Evolutionary conservation across 2,888 invertebrate genomes (phyloP).

Genomic region (Tachina fera): DNA sequence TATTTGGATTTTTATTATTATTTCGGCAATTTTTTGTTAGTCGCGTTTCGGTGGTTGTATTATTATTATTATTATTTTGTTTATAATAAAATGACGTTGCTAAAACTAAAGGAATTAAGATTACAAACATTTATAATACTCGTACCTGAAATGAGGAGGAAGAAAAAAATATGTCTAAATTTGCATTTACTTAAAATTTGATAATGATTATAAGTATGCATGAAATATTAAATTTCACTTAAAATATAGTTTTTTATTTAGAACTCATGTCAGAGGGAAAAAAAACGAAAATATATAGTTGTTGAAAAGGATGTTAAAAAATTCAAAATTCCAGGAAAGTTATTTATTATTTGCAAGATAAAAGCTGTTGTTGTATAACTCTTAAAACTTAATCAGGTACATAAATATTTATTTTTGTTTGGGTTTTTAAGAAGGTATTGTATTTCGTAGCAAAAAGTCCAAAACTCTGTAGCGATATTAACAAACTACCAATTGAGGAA

Average conservation of each 20-base stretch:
- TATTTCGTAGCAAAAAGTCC: no score
- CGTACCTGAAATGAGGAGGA: neutral
- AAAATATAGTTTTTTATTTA: conserved; percentile 29
- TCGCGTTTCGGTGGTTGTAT: conserved; percentile 20
- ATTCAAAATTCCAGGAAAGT: conserved; percentile 35
- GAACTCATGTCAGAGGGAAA: neutral
- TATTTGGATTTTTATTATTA: neutral
- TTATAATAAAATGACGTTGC: conserved; percentile 56
- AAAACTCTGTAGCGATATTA: no score
- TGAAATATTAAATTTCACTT: conserved; percentile 66
- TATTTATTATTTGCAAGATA: neutral
- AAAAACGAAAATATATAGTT: neutral
- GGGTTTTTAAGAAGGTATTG: no score
- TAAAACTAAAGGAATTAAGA: conserved; percentile 39
- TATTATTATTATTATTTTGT: conserved; percentile 32
- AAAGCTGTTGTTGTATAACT: neutral
- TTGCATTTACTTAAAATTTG: conserved; percentile 46
- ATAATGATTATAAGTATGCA: conserved; percentile 34
- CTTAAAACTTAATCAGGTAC: neutral
- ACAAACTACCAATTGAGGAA: no score
- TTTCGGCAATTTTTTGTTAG: conserved; percentile 36
- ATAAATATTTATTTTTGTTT: neutral
- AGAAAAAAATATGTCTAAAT: conserved; percentile 18
- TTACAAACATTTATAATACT: conserved; percentile 34
- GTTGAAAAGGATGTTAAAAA: conserved; percentile 25